Percentiles rank a stretch among this genome's conserved stretches.
These are phyloP conservation scores for Synergus umbraculus DNA, from an alignment of 2,888 invertebrate species.

Conservation along the genomic window DNA sequence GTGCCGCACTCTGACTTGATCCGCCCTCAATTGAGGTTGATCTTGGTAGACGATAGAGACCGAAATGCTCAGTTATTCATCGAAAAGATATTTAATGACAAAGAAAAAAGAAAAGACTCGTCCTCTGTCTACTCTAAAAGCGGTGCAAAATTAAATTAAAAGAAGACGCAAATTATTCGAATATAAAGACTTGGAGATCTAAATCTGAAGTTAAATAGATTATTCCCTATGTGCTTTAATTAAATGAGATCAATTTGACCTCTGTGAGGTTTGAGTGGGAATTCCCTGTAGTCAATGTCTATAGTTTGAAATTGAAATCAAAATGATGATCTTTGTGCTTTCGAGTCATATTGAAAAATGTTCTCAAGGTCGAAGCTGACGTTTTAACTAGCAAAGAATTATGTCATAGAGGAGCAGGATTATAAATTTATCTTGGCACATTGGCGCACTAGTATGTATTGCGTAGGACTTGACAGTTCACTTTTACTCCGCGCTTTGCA, in stretches of 20 bases:
- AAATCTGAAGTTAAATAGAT: neutral
- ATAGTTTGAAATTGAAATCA: neutral
- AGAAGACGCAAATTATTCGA: neutral
- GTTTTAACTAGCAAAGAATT: constrained; percentile 63
- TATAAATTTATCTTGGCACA: constrained; percentile 63
- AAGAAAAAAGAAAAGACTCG: neutral
- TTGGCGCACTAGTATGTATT: constrained; percentile 52
- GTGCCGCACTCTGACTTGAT: constrained; percentile 57
- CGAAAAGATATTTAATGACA: constrained; percentile 13
- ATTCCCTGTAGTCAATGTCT: neutral
- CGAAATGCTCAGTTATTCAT: constrained; percentile 25
- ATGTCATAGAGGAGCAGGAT: constrained; percentile 60
- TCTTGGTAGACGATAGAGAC: constrained; percentile 16
- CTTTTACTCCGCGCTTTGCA: constrained; percentile 48
- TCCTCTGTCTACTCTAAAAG: neutral
- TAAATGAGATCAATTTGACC: neutral
- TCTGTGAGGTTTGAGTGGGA: neutral
- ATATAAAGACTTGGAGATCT: too few species aligned
- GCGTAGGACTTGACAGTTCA: constrained; percentile 39
- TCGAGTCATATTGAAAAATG: neutral
- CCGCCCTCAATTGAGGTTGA: constrained; percentile 58
- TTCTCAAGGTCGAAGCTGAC: constrained; percentile 61
- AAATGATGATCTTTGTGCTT: constrained; percentile 13
- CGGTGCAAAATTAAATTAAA: neutral
- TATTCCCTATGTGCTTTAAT: neutral